Percentiles rank a stretch among this genome's conserved stretches.
Evolutionary conservation across 1,140 invertebrate species (phyloP).

Genomic region (Zaprionus camerounensis): DNA sequence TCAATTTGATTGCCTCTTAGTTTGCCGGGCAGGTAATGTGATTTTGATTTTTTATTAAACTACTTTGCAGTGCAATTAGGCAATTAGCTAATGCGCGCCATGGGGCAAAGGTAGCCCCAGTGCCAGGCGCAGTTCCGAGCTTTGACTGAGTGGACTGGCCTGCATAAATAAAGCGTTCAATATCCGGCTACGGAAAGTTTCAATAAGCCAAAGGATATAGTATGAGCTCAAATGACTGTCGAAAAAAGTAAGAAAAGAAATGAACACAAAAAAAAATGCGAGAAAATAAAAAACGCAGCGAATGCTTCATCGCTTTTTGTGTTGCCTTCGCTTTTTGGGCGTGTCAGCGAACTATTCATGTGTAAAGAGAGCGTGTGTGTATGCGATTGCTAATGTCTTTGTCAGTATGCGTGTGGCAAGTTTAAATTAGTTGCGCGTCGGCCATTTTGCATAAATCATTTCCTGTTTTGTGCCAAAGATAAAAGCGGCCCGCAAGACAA

Average conservation of each 20-base stretch:
- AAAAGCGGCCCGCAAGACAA: slow-evolving; percentile 61
- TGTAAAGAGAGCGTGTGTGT: slow-evolving; percentile 24
- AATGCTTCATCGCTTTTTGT: slow-evolving; percentile 23
- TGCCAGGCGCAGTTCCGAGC: not conserved
- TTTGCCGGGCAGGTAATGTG: slow-evolving; percentile 52
- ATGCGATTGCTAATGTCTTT: slow-evolving; percentile 16
- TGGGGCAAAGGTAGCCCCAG: not conserved
- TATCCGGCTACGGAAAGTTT: slow-evolving; percentile 72
- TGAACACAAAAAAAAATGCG: not conserved
- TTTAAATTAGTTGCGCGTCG: slow-evolving; percentile 72
- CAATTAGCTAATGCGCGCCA: slow-evolving; percentile 55
- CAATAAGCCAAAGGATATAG: slow-evolving; percentile 66
- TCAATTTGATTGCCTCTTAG: slow-evolving; percentile 75
- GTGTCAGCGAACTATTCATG: slow-evolving; percentile 39
- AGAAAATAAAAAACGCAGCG: slow-evolving; percentile 36
- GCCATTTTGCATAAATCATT: slow-evolving; percentile 78
- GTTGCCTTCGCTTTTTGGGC: slow-evolving; percentile 16
- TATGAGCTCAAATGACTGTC: slow-evolving; percentile 72
- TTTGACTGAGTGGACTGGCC: not conserved
- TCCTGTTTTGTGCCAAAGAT: slow-evolving; percentile 72
- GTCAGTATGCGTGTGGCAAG: slow-evolving; percentile 42
- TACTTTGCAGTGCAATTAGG: slow-evolving; percentile 59
- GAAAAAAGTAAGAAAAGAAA: slow-evolving; percentile 37
- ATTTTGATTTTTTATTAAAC: slow-evolving; percentile 70
- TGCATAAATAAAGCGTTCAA: slow-evolving; percentile 64